phyloP scores from a whole-genome alignment of 1,140 invertebrate species.

The Sinella curviseta region DNA sequence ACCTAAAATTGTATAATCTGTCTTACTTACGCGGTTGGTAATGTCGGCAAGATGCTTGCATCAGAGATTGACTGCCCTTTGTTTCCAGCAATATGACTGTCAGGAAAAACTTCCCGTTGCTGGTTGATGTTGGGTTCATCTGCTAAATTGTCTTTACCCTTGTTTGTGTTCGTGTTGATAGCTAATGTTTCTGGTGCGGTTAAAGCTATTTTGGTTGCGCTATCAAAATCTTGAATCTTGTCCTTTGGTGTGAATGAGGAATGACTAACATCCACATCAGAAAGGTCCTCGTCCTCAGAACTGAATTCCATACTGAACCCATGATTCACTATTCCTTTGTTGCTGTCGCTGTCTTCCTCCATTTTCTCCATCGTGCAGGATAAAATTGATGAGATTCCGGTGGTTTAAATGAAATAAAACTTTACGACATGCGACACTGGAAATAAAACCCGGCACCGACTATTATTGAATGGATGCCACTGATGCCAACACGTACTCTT shows the following conservation, averaged over 20 bases:
- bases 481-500: too few species aligned
- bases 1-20: too few species aligned
- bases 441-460: background rate
- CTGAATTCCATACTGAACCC: background rate
- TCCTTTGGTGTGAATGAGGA: too few species aligned
- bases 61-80: too few species aligned
- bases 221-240: background rate
- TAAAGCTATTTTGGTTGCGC: background rate
- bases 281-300: background rate
- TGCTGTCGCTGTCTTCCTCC: background rate
- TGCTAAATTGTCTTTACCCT: background rate
- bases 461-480: background rate
- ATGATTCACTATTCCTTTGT: background rate
- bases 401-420: background rate
- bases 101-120: too few species aligned
- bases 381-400: background rate
- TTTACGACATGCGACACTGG: background rate
- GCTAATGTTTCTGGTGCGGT: background rate
- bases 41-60: too few species aligned
- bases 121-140: too few species aligned
- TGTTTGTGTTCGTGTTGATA: background rate
- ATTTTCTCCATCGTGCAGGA: background rate
- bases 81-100: background rate
- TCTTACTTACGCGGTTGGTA: too few species aligned
- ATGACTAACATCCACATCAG: background rate